Evolutionary conservation across 2,888 invertebrate species (phyloP), one percentile per base, ranked within the genome.

Genomic region (Leucophenga maculata): DNA sequence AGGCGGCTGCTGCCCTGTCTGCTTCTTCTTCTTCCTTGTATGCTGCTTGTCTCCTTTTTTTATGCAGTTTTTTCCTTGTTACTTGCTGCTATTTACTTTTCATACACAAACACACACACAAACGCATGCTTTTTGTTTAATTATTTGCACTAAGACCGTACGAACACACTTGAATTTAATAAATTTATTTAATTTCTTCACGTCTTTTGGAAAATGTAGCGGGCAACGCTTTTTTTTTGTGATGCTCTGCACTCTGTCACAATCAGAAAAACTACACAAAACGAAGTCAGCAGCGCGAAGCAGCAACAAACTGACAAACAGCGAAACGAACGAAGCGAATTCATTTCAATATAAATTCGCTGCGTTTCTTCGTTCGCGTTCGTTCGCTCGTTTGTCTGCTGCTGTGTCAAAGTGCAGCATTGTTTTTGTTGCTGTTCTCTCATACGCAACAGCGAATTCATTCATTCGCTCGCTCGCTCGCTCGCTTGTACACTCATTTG

Each of bases 231-330:
- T 71, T 74, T 79, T 78, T 81, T 76, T 75, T 80, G 74, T 39
- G 39, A 39, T 39, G 39, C 39, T 39, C 39, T 3, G 11, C 39
- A 6, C 39, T 54, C 54, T 11, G 20, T 18, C 75, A 78, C 80
- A 80, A 82, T 82, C 82, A 80, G 82, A 82, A 80, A 79, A 80
- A 82, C 78, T 77, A 78, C 80, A 76, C n/a, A 70, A 72, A 18
- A 39, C 39, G 39, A 39, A 39, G 39, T 62, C 69, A 67, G 68
- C 67, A 62, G 71, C 8, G 39, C 39, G 39, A 6, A 39, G 39
- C 39, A 39, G 39, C 39, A 39, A 9, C 39, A 39, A 39, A 39
- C 26, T 26, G 26, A 26, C 11, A 8, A 9, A 8, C 39, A 39
- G 39, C 39, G 39, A 11, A 11, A 6, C 39, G 26, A 11, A 6